These are phyloP conservation scores for Drosophila nebulosa DNA, from an alignment of 1,140 invertebrate genomes.

Conservation along the genomic window DNA sequence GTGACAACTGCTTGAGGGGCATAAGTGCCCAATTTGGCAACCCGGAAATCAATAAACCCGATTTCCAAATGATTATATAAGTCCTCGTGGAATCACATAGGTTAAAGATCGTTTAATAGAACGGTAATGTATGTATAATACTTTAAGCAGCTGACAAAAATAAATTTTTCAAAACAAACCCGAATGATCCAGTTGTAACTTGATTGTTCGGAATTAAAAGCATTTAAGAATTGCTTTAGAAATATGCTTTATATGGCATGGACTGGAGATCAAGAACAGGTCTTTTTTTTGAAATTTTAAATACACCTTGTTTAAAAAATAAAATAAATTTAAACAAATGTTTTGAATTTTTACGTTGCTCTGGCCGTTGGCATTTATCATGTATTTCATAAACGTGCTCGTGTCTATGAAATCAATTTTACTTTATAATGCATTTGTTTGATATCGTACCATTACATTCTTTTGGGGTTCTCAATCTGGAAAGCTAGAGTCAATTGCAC, in stretches of 20 bases:
- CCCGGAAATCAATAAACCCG: too few relatives aligned
- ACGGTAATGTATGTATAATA: not conserved
- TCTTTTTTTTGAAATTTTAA: not conserved
- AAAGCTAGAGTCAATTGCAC: too few relatives aligned
- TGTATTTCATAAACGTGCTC: not conserved
- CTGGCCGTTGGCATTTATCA: not conserved
- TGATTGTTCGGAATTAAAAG: not conserved
- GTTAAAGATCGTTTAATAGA: not conserved
- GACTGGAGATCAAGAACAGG: not conserved
- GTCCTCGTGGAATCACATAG: not conserved
- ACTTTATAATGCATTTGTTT: not conserved
- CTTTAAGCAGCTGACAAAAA: conserved; percentile 5
- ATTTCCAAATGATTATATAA: not conserved
- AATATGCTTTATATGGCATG: not conserved
- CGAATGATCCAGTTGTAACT: not conserved
- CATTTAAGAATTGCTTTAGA: not conserved
- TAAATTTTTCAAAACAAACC: not conserved
- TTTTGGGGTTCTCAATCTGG: not conserved
- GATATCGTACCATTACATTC: not conserved
- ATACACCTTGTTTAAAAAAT: not conserved
- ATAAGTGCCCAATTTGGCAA: too few relatives aligned
- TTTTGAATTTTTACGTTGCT: not conserved
- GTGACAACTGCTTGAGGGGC: too few relatives aligned
- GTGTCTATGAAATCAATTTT: not conserved
- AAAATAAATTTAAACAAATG: not conserved